A percentile compares a stretch with the other conserved stretches of the same genome.
phyloP scores from a whole-genome alignment of 2,888 invertebrate genomes.

The Dicycla oo region DNA sequence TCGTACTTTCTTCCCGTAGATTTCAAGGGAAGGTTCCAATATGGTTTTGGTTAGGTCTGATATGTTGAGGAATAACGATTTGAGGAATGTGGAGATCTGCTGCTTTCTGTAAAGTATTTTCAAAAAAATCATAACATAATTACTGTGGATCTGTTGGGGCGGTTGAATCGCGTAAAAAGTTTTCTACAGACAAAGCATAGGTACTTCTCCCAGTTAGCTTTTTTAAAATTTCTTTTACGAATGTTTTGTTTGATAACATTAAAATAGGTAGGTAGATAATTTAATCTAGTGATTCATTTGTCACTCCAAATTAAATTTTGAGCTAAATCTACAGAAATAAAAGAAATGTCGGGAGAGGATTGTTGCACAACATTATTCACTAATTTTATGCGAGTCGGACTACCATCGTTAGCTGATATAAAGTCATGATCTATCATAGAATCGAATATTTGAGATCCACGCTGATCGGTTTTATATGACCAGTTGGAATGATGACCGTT shows the following conservation, averaged over 20 bases:
- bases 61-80: too few species aligned
- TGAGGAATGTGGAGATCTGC: too few species aligned
- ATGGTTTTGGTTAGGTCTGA: too few species aligned
- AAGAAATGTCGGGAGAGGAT: background rate
- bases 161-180: background rate
- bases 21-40: too few species aligned
- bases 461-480: too few species aligned
- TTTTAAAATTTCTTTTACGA: conserved; percentile 2
- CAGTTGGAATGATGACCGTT: background rate
- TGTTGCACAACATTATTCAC: background rate
- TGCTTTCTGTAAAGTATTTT: too few species aligned
- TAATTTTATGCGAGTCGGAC: conserved; percentile 6
- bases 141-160: background rate
- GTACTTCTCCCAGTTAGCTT: background rate
- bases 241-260: background rate
- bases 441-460: background rate
- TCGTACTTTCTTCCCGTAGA: too few species aligned
- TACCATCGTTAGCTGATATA: background rate
- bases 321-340: background rate
- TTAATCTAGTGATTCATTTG: conserved; percentile 7
- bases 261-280: conserved; percentile 2
- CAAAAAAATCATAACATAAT: background rate
- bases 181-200: conserved; percentile 3
- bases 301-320: conserved; percentile 1
- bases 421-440: background rate